Conservation (phyloP, 2,113 vertebrate genomes). For the Corapipo altera region DNA sequence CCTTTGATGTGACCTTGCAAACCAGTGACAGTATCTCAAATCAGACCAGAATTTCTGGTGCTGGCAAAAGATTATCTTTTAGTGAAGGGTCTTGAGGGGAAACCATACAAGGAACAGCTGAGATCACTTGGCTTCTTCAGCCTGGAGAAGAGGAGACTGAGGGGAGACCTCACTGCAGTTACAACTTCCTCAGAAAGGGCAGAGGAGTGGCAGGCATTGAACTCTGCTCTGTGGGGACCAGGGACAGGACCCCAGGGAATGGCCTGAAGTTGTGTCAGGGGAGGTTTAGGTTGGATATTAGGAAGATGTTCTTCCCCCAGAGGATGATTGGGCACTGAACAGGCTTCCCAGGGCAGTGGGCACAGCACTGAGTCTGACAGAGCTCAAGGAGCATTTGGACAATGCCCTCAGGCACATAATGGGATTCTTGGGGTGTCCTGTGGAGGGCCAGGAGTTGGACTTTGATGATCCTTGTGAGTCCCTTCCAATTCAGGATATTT, state of each 20-base stretch:
- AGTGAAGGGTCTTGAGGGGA: not conserved
- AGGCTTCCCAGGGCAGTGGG: not conserved
- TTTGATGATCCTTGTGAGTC: not conserved
- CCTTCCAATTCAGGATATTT: not conserved
- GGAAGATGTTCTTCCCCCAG: not conserved
- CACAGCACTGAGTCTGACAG: not conserved
- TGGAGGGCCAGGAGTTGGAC: not conserved
- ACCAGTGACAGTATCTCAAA: rapidly evolving
- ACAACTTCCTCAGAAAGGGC: rapidly evolving
- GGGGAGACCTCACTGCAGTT: rapidly evolving
- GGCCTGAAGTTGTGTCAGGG: not conserved
- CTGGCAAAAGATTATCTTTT: not conserved
- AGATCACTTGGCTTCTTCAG: not conserved
- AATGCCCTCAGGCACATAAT: not conserved
- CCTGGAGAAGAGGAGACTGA: not conserved
- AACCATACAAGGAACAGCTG: not conserved
- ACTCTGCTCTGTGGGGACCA: not conserved
- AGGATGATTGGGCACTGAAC: not conserved
- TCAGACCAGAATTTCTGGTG: not conserved
- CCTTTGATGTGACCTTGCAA: not conserved
- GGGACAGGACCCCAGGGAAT: not conserved
- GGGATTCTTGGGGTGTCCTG: not conserved
- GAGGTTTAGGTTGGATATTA: not conserved
- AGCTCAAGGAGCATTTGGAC: not conserved
- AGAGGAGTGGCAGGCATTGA: not conserved